Evolutionary conservation across 1,140 invertebrate species (phyloP), one percentile per base, ranked within the genome.

Genomic region (Papilio aristodemus): DNA sequence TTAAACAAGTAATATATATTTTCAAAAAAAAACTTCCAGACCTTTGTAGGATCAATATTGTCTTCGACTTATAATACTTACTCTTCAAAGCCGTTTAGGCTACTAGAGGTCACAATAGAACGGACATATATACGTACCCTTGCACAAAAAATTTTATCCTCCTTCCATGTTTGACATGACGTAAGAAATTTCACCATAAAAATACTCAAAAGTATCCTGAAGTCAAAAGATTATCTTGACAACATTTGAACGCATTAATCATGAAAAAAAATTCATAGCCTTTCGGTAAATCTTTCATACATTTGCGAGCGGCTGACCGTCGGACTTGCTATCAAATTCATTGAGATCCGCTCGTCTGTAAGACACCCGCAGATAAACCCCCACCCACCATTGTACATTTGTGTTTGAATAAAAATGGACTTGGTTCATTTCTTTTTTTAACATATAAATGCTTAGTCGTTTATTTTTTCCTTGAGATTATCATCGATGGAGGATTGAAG

Each of bases 401-500:
- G 59, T 19, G 25, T 37, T 32, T 59, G 59, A 62, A 62, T 62
- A 62, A 62, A 62, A 62, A 62, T 62, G 59, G 59, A 62, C 27
- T 62, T 14, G 11, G 32, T 62, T 62, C 59, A 62, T 38, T 17
- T 38, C 59, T 62, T 59, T 59, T 36, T 50, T 32, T 54, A 22
- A 54, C 46, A 36, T 62, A 62, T 62, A 37, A 62, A 62, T 62
- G 32, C 32, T 62, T 9, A 17, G n/a, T 60, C 27, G 58, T 38
- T 60, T 19, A 36, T 19, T 60, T 62, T 62, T 59, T 59, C 36
- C 57, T 38, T 54, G 22, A 22, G 59, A 38, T 62, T 62, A 62
- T 62, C 59, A 19, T 62, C 36, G 27, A 37, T 7, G 14, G 43
- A 62, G 32, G 32, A 4, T 37, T 32, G 32, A 62, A 60, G 58